Percentiles rank a stretch among this genome's conserved stretches.
Evolutionary conservation across 2,888 invertebrate species (phyloP).

Genomic region (Endomychus coccineus): DNA sequence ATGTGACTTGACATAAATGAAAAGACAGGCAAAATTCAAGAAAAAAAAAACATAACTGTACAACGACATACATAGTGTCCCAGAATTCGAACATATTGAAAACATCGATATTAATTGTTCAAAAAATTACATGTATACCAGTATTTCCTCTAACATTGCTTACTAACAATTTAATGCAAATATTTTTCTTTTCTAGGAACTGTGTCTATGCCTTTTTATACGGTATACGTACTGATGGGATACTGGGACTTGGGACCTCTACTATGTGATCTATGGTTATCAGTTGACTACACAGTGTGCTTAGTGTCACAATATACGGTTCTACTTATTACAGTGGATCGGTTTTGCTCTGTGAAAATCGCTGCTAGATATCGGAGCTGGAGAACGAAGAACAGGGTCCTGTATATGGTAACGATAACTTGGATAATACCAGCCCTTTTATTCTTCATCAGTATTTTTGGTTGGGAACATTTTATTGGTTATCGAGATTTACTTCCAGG

Average conservation of each 20-base stretch:
- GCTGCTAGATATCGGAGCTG: slow-evolving; percentile 95
- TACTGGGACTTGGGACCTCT: slow-evolving; percentile 96
- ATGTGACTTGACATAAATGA: no score
- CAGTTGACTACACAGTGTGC: slow-evolving; percentile 98
- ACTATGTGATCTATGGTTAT: slow-evolving; percentile 95
- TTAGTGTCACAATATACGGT: slow-evolving; percentile 99
- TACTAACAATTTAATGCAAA: no score
- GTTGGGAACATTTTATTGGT: slow-evolving; percentile 98
- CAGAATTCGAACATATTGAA: no score
- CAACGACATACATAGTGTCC: no score
- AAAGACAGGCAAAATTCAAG: no score
- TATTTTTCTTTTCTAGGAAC: slow-evolving; percentile 58
- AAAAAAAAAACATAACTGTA: no score
- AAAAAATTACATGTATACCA: no score
- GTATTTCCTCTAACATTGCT: no score
- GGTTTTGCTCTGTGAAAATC: slow-evolving; percentile 97
- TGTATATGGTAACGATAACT: slow-evolving; percentile 92
- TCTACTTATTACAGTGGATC: slow-evolving; percentile 93
- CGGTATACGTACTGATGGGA: slow-evolving; percentile 92
- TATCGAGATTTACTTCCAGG: slow-evolving; percentile 79
- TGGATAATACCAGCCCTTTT: slow-evolving; percentile 95
- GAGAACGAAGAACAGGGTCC: slow-evolving; percentile 88
- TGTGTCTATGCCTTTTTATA: slow-evolving; percentile 97
- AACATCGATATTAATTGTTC: no score
- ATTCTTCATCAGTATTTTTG: slow-evolving; percentile 97